Conservation (phyloP, 2,797 vertebrate genomes). For the Aplochiton taeniatus region DNA sequence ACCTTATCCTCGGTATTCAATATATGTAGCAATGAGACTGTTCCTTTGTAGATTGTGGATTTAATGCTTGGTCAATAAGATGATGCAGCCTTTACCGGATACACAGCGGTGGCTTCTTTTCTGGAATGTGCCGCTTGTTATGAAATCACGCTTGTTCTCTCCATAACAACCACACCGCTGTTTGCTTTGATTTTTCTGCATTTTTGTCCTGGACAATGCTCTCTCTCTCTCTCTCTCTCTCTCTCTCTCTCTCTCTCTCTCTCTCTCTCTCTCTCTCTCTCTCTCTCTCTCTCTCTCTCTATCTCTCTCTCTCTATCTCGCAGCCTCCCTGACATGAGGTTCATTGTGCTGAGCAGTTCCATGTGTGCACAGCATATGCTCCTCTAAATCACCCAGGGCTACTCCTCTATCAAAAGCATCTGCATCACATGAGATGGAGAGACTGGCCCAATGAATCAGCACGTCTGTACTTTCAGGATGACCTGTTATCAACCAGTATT, state of each 20-base stretch:
- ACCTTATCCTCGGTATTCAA: background rate
- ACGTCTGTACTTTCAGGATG: conserved; percentile 18
- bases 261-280: conserved; percentile 17
- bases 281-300: conserved; percentile 5
- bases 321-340: conserved; percentile 13
- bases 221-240: background rate
- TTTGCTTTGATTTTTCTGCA: background rate
- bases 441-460: conserved; percentile 11
- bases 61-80: background rate
- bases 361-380: conserved; percentile 57
- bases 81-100: background rate
- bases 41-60: background rate
- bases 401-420: conserved; percentile 43
- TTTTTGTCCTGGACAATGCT: background rate
- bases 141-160: conserved; percentile 12
- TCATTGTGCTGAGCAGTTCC: conserved; percentile 49
- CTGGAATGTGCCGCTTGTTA: conserved; percentile 6
- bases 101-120: background rate
- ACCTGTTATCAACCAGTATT: conserved; percentile 8
- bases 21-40: background rate
- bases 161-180: background rate
- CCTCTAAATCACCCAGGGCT: conserved; percentile 50
- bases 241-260: background rate
- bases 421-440: conserved; percentile 26
- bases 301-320: conserved; percentile 9